phyloP scores from a whole-genome alignment of 2,113 vertebrate species.

The Indri indri region DNA sequence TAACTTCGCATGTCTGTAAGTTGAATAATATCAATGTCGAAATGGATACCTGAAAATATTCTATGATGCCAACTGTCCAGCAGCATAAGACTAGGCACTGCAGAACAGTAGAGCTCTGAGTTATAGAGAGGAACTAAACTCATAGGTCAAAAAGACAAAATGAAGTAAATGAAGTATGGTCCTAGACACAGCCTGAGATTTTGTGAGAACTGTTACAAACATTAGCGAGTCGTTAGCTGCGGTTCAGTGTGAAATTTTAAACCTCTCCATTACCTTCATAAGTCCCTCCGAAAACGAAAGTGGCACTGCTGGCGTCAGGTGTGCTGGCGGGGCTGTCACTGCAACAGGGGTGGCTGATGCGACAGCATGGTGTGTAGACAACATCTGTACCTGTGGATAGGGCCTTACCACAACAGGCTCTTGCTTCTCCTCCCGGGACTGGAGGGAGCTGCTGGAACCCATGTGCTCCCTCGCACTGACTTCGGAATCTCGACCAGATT shows the following conservation, averaged over 20 bases:
- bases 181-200: neutral
- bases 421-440: conserved; percentile 96
- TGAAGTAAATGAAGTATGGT: neutral
- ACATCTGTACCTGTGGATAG: conserved; percentile 93
- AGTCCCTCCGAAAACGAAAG: conserved; percentile 93
- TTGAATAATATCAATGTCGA: neutral
- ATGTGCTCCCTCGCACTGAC: conserved; percentile 89
- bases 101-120: neutral
- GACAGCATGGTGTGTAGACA: conserved; percentile 90
- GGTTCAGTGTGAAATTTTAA: neutral
- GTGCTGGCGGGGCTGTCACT: conserved; percentile 90
- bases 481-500: conserved; percentile 89
- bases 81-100: neutral
- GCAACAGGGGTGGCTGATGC: conserved; percentile 90
- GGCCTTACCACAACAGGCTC: conserved; percentile 97
- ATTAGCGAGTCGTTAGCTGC: neutral
- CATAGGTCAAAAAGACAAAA: neutral
- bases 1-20: neutral
- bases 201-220: neutral
- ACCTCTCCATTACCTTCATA: conserved; percentile 90
- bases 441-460: conserved; percentile 82
- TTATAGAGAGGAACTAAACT: neutral
- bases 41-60: neutral
- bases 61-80: neutral
- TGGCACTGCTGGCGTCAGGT: conserved; percentile 91